Evolutionary conservation across 37 sponge, comb jelly and placozoan species (phyloP).

Genomic region (Aphrocallistes beatrix): DNA sequence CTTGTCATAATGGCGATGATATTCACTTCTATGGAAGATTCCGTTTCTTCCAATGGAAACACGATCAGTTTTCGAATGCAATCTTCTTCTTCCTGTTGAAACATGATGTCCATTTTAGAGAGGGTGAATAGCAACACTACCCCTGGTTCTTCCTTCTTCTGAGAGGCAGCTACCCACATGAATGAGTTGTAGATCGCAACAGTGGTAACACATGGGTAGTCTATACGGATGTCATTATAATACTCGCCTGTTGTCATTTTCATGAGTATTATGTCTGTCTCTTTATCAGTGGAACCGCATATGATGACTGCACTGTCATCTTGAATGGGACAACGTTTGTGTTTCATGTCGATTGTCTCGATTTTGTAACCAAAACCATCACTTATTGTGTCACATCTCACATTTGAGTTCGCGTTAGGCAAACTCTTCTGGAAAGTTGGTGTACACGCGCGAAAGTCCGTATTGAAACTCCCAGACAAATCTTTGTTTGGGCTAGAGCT

Average conservation of each 20-base stretch:
- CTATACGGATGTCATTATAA: background rate
- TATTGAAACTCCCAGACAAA: background rate
- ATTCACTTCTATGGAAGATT: background rate
- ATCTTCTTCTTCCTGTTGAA: background rate
- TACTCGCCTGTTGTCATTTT: background rate
- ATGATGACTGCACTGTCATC: background rate
- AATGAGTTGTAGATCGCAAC: background rate
- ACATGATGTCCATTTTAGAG: background rate
- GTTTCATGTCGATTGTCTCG: background rate
- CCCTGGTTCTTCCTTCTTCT: background rate
- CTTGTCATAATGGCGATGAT: background rate
- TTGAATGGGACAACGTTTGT: too few species aligned
- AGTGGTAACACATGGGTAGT: background rate
- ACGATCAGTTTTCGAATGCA: background rate
- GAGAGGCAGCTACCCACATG: slow-evolving; percentile 1
- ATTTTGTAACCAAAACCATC: background rate
- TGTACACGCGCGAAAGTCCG: background rate
- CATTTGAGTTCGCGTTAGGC: background rate
- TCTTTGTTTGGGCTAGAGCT: background rate
- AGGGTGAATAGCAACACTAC: background rate
- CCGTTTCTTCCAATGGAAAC: background rate
- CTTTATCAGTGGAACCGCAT: background rate
- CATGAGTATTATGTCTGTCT: background rate
- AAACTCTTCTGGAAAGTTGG: background rate
- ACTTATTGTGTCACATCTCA: background rate